Conservation (phyloP, 2,888 invertebrate genomes). For the Teinopalpus imperialis region DNA sequence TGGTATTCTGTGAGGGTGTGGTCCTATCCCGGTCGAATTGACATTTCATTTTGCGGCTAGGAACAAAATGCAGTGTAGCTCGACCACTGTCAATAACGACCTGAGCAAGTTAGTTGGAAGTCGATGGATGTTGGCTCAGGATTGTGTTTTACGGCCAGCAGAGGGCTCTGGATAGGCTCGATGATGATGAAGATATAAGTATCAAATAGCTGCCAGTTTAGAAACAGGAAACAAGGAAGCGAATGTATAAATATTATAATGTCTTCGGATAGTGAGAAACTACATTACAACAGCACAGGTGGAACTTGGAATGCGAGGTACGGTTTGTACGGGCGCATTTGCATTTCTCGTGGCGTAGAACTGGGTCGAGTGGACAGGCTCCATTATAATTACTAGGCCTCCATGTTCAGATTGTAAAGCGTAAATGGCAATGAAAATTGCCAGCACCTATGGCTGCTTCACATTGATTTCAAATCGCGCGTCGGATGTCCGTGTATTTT, state of each 20-base stretch:
- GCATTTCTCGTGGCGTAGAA: constrained; percentile 42
- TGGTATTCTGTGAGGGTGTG: too few relatives aligned
- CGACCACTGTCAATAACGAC: too few relatives aligned
- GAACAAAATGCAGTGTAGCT: too few relatives aligned
- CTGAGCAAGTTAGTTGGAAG: too few relatives aligned
- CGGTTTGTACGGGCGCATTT: constrained; percentile 41
- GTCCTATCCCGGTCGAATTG: too few relatives aligned
- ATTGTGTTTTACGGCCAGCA: too few relatives aligned
- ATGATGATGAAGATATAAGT: too few relatives aligned
- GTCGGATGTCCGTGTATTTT: background rate
- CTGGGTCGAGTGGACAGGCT: constrained; percentile 41
- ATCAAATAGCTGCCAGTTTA: too few relatives aligned
- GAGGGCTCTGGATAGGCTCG: too few relatives aligned
- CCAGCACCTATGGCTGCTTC: background rate
- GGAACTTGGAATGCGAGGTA: constrained; percentile 40
- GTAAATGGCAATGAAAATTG: constrained; percentile 19
- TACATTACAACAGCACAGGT: constrained; percentile 18
- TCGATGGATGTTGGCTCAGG: too few relatives aligned
- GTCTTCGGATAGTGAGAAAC: background rate
- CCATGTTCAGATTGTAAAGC: constrained; percentile 12
- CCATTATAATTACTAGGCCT: constrained; percentile 38
- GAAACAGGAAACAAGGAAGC: background rate
- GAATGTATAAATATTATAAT: constrained; percentile 5
- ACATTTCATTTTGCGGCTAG: too few relatives aligned
- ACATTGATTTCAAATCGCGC: background rate